These are phyloP conservation scores for human DNA, from an alignment of 2,113 vertebrate species.

Conservation along the genomic window DNA sequence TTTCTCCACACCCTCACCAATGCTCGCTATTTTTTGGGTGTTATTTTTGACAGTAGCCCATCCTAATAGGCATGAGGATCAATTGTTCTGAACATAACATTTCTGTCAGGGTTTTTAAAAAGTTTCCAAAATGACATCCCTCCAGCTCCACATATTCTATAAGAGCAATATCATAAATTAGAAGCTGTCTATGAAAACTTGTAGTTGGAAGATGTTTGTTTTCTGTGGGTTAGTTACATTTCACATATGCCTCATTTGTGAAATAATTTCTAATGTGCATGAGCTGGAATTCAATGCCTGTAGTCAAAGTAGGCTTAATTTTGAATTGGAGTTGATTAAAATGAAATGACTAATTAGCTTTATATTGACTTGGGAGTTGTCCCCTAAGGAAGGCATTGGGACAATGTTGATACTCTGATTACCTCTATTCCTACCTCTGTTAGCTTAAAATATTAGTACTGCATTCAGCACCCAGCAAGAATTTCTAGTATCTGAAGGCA, in stretches of 20 bases:
- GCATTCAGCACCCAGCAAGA: not conserved
- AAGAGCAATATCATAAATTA: not conserved
- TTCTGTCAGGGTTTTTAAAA: not conserved
- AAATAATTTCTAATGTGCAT: not conserved
- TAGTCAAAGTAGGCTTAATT: not conserved
- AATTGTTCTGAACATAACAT: not conserved
- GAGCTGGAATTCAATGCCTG: not conserved
- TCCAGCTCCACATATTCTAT: not conserved
- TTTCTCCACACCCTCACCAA: not conserved
- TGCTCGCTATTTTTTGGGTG: not conserved
- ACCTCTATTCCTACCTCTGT: not conserved
- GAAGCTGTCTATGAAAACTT: not conserved
- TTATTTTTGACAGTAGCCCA: not conserved
- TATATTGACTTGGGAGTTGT: not conserved
- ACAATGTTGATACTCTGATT: not conserved
- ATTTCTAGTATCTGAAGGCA: not conserved
- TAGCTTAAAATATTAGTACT: not conserved
- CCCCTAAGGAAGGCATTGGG: not conserved
- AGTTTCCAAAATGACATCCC: not conserved
- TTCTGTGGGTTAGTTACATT: not conserved
- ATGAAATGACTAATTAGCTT: not conserved
- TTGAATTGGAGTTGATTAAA: conserved; percentile 22
- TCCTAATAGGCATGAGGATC: not conserved
- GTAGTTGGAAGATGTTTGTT: not conserved
- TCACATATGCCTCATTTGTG: not conserved